These are phyloP conservation scores for Chamaedrilus cognettii DNA, from an alignment of 2,888 invertebrate species.

Conservation along the genomic window DNA sequence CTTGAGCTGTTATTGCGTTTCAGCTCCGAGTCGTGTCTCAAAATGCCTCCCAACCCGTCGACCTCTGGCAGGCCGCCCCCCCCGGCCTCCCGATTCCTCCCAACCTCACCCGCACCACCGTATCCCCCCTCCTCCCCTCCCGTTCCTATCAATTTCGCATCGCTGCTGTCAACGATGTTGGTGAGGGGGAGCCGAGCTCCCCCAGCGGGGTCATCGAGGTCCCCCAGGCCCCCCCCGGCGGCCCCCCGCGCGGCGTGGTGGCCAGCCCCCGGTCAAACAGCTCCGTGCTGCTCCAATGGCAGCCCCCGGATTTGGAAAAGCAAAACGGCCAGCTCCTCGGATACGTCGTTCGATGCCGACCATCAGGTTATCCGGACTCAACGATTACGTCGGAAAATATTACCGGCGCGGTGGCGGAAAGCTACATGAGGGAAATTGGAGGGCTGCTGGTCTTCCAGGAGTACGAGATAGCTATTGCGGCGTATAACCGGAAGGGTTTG, in stretches of 20 bases:
- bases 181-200: slow-evolving; percentile 88
- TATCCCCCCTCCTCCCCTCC: slow-evolving; percentile 82
- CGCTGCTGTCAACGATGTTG: slow-evolving; percentile 94
- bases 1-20: no score
- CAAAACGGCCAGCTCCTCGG: slow-evolving; percentile 94
- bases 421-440: slow-evolving; percentile 74
- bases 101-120: slow-evolving; percentile 60
- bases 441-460: slow-evolving; percentile 98
- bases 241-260: slow-evolving; percentile 91
- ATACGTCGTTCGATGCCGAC: slow-evolving; percentile 86
- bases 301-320: slow-evolving; percentile 88
- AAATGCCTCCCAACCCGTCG: slow-evolving; percentile 8
- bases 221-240: slow-evolving; percentile 96
- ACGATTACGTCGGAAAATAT: slow-evolving; percentile 71
- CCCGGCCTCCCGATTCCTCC: slow-evolving; percentile 4
- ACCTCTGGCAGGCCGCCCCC: slow-evolving; percentile 1
- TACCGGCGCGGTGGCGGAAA: slow-evolving; percentile 22
- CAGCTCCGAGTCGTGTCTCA: slow-evolving; percentile 65
- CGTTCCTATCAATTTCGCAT: slow-evolving; percentile 95
- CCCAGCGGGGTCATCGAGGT: slow-evolving; percentile 80
- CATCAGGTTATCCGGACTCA: slow-evolving; percentile 78
- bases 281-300: slow-evolving; percentile 97
- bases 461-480: slow-evolving; percentile 92
- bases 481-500: slow-evolving; percentile 94
- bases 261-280: slow-evolving; percentile 92